phyloP scores from a whole-genome alignment of 2,113 vertebrate species.

The Erpornis zantholeuca region DNA sequence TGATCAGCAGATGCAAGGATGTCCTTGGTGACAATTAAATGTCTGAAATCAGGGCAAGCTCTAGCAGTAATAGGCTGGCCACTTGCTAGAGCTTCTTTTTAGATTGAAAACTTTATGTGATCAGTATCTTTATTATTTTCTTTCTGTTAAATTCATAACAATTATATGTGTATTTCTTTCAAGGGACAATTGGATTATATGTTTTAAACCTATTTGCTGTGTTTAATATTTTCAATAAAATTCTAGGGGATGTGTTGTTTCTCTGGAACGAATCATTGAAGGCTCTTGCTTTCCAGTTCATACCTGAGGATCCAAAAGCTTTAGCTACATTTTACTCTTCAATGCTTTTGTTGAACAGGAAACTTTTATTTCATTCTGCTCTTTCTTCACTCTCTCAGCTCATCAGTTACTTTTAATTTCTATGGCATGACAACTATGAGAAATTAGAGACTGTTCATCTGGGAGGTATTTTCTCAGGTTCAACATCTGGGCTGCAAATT shows the following conservation, averaged over 20 bases:
- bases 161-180: background rate
- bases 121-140: background rate
- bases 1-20: background rate
- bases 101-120: background rate
- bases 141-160: background rate
- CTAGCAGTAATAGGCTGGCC: background rate
- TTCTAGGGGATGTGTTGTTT: background rate
- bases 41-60: background rate
- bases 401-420: background rate
- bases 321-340: background rate
- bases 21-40: fast-evolving
- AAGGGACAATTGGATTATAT: background rate
- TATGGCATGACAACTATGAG: background rate
- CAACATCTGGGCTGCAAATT: background rate
- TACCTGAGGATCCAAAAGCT: background rate
- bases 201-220: background rate
- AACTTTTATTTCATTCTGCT: background rate
- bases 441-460: background rate
- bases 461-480: background rate
- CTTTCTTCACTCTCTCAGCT: background rate
- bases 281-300: background rate
- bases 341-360: background rate
- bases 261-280: background rate
- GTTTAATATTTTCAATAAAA: background rate
- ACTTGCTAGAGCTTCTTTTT: background rate